Base-by-base conservation (phyloP, 2,113 vertebrate species). In the Notothenia coriiceps region DNA sequence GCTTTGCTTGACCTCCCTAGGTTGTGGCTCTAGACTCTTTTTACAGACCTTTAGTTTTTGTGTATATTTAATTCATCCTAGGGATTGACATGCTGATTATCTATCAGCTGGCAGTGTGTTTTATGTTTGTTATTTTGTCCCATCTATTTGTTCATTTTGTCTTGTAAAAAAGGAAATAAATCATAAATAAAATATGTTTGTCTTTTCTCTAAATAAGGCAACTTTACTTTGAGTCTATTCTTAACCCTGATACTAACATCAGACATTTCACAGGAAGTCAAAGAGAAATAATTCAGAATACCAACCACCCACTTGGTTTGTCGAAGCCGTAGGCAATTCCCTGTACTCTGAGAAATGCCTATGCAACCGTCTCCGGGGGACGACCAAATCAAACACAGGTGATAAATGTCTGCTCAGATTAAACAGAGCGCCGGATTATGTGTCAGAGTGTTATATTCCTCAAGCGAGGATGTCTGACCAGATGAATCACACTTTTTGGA, bases 401-500 rank as follows among this genome's bases (percentile, higher is more conserved):
- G 91, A 92, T 90, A 76, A 89, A 89, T 79, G 84, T 85, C 87
- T 81, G 67, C 78, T 72, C 76, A 68, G 64, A 90, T 91, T 89
- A 89, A 92, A 86, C 81, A 77, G 62, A 90, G 81, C 79, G 10
- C 84, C 81, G 90, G 88, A 90, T 86, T 80, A 88, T 65, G 64
- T 89, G 89, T 91, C 86, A 86, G 70, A 70, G 80, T 79, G 78
- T 89, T 89, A 51, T 67, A 86, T 88, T 92, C 81, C 82, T 86
- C 77, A 79, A 80, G 86, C 33, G 74, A 90, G 86, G 88, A 94
- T 92, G 89, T 89, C 86, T 88, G 88, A 88, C 86, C 86, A 85
- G 88, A 79, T 91, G 91, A 84, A 92, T 91, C 88, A 84, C 77
- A 86, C 78, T 79, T 88, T 91, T 90, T 87, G 76, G 76, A 90